Base-by-base conservation (phyloP, 23 tunicate species). In the Botrylloides violaceus region DNA sequence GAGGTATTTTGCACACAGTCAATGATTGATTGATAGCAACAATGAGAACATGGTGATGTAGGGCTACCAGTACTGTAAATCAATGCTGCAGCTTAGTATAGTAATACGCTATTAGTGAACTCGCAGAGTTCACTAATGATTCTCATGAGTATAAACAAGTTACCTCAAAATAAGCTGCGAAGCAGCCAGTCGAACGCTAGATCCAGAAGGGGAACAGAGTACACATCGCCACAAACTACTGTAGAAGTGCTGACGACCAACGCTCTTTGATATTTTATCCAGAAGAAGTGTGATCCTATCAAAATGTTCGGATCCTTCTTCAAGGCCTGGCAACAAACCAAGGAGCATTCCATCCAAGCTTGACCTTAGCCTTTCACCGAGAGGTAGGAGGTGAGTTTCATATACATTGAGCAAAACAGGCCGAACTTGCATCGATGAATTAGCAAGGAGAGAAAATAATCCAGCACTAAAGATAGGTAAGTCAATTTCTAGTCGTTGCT, bases 351-450 rank as follows among this genome's bases (percentile, higher is more conserved):
- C 97, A 70, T 90, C 90, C 31, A 90, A 23, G 39, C 90, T 74
- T 1, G 36, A 23, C n/a, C 50, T 28, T 50, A 90, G 25, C 3
- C 66, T 31, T 32, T 62, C 74, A 22, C 76, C 85, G 2, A 90
- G 82, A 3, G 89, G 85, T 12, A 90, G 36, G 15, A 90, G 63
- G 68, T 83, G 80, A 18, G 79, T 83, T 75, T 90, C 97, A 75
- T 76, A 79, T 22, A 90, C 61, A 34, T 78, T 79, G 21, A 90
- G 66, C 29, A 90, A 49, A 32, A 71, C 77, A 28, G 97, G 86
- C 25, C 90, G 73, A 24, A 90, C 97, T 78, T 90, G 90, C 90
- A 90, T 77, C 0, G 97, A 73, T 6, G 97, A 81, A 79, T 79
- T 78, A 26, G 65, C 81, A 61, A 79, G 68, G 18, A 90, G 56